phyloP scores from a whole-genome alignment of 2,797 vertebrate species.

The Rhadinocentrus ornatus region DNA sequence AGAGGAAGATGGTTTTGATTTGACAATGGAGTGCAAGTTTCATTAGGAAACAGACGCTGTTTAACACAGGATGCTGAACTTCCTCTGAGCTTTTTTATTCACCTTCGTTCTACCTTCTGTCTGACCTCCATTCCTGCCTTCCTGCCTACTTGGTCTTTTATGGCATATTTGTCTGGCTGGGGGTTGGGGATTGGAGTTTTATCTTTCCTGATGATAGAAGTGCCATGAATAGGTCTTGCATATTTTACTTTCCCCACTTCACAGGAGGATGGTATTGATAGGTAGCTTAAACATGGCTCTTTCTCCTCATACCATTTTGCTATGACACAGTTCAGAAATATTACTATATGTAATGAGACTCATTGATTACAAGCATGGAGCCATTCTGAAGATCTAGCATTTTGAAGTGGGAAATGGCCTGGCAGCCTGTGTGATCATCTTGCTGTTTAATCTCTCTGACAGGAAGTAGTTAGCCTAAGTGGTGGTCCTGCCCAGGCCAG shows the following conservation, averaged over 20 bases:
- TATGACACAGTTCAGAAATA: slow-evolving; percentile 9
- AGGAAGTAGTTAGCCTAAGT: slow-evolving; percentile 91
- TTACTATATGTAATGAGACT: slow-evolving; percentile 32
- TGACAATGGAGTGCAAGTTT: slow-evolving; percentile 72
- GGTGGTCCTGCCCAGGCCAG: slow-evolving; percentile 86
- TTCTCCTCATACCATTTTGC: slow-evolving; percentile 9
- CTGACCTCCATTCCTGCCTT: slow-evolving; percentile 50
- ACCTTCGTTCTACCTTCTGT: slow-evolving; percentile 45
- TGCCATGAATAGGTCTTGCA: not conserved
- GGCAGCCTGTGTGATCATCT: slow-evolving; percentile 60
- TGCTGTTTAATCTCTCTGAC: slow-evolving; percentile 80
- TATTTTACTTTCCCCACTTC: slow-evolving; percentile 8
- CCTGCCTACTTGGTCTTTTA: slow-evolving; percentile 25
- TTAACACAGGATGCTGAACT: slow-evolving; percentile 83
- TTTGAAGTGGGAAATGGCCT: slow-evolving; percentile 46
- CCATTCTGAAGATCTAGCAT: slow-evolving; percentile 20
- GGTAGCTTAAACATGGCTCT: not conserved
- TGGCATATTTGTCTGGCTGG: slow-evolving; percentile 14
- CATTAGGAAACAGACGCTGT: slow-evolving; percentile 78
- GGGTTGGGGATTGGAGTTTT: slow-evolving; percentile 12
- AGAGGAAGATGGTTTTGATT: slow-evolving; percentile 61
- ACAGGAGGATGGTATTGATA: slow-evolving; percentile 12
- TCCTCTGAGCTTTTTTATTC: slow-evolving; percentile 74
- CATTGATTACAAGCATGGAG: slow-evolving; percentile 41
- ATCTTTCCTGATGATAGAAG: slow-evolving; percentile 16